These are phyloP conservation scores for Rhopilema esculentum DNA, from an alignment of 30 jellyfish, hydroid and myxozoan species.

Conservation along the genomic window DNA sequence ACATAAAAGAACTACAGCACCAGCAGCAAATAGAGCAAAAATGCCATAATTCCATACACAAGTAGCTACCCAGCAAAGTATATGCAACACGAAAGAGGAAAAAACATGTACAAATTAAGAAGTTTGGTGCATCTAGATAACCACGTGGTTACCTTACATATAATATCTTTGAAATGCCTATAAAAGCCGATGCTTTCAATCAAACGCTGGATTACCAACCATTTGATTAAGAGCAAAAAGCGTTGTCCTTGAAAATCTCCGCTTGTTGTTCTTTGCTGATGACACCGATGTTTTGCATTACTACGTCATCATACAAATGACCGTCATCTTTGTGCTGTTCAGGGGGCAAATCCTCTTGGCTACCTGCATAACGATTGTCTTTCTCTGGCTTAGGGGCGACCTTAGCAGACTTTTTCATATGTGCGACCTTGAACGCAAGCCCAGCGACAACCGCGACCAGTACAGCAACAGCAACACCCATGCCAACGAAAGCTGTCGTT, in stretches of 20 bases:
- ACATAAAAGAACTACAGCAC: too few relatives aligned
- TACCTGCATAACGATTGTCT: neutral
- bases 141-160: too few relatives aligned
- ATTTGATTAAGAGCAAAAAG: neutral
- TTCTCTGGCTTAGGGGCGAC: neutral
- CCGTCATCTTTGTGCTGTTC: neutral
- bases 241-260: neutral
- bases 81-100: too few relatives aligned
- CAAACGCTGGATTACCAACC: neutral
- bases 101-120: too few relatives aligned
- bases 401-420: neutral
- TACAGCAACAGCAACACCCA: neutral
- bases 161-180: too few relatives aligned
- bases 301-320: neutral
- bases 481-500: neutral
- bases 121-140: too few relatives aligned
- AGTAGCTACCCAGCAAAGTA: too few relatives aligned
- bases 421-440: neutral
- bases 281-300: neutral
- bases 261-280: neutral
- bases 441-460: constrained; percentile 10
- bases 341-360: neutral
- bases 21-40: too few relatives aligned
- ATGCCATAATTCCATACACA: too few relatives aligned
- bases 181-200: neutral